Evolutionary conservation across 1,140 invertebrate species (phyloP).

Genomic region (Pantala flavescens): DNA sequence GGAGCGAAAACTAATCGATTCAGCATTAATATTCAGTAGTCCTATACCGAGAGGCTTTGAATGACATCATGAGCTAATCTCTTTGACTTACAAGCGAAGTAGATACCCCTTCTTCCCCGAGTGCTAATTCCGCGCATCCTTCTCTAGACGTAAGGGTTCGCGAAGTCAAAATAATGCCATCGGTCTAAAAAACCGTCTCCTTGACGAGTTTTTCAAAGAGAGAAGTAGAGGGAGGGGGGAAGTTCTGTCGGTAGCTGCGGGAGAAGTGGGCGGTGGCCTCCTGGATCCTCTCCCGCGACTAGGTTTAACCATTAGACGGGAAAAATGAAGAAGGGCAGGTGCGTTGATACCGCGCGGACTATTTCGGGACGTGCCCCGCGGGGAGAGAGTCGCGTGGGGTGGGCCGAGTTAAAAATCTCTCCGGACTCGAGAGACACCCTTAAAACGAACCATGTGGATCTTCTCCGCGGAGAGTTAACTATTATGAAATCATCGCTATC

Average conservation of each 20-base stretch:
- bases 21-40: too few species aligned
- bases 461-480: too few species aligned
- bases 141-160: neutral
- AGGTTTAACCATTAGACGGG: slow-evolving; percentile 1
- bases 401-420: too few species aligned
- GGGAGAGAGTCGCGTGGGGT: neutral
- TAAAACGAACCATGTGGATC: too few species aligned
- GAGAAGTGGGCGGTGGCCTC: neutral
- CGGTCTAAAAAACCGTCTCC: neutral
- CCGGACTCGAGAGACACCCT: too few species aligned
- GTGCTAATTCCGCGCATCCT: neutral
- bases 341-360: neutral
- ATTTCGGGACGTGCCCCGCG: neutral
- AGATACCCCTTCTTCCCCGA: neutral
- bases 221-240: neutral
- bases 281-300: neutral
- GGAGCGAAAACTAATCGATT: too few species aligned
- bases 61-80: too few species aligned
- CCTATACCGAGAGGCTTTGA: too few species aligned
- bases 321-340: slow-evolving; percentile 9
- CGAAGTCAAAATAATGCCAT: neutral
- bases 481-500: too few species aligned
- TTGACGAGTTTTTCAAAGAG: neutral
- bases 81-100: neutral
- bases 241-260: neutral